A percentile compares a stretch with the other conserved stretches of the same genome.
These are phyloP conservation scores for Oceanodroma leucorhoa DNA, from an alignment of 2,797 vertebrate species.

Conservation along the genomic window DNA sequence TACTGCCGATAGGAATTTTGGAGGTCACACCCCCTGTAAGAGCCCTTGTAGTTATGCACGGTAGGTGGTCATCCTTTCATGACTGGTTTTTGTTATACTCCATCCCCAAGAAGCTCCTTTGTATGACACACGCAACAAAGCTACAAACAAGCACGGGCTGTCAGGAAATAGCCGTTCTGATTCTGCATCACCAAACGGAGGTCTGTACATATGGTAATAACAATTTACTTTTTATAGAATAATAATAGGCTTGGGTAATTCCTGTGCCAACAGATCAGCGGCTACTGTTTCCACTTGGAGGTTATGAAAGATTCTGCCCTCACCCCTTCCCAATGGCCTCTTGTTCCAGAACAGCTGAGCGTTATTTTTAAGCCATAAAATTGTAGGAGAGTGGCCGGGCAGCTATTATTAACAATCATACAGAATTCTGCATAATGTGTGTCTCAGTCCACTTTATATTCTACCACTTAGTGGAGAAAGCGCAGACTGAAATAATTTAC, in stretches of 20 bases:
- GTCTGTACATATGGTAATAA: constrained; percentile 29
- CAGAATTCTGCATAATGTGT: constrained; percentile 21
- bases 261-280: constrained; percentile 48
- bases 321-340: constrained; percentile 42
- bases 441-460: constrained; percentile 38
- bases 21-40: background rate
- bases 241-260: constrained; percentile 60
- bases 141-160: background rate
- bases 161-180: background rate
- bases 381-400: constrained; percentile 27
- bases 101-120: background rate
- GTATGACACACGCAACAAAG: background rate
- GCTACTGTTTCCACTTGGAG: constrained; percentile 47
- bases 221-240: constrained; percentile 68
- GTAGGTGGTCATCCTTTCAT: background rate
- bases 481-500: constrained; percentile 40
- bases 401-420: constrained; percentile 64
- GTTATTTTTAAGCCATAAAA: constrained; percentile 65
- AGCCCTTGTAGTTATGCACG: background rate
- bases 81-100: background rate
- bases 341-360: constrained; percentile 50
- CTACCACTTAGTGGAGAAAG: constrained; percentile 11
- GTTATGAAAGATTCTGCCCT: constrained; percentile 54
- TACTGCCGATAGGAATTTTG: background rate
- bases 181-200: constrained; percentile 4